Conservation (phyloP, 2,888 invertebrate genomes). For the Drosophila borealis region DNA sequence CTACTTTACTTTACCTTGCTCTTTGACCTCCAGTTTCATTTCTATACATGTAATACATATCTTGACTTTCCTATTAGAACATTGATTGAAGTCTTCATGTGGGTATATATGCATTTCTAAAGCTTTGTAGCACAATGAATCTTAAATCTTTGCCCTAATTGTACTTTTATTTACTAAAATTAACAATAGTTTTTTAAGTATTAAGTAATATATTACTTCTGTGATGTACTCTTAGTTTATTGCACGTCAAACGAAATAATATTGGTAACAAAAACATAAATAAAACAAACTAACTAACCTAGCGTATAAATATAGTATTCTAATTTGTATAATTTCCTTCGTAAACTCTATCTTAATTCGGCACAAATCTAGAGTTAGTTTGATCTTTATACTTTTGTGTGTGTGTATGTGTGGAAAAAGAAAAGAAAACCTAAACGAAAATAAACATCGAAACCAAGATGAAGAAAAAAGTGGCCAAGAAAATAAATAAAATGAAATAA, state of each 20-base stretch:
- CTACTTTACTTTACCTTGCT: not conserved
- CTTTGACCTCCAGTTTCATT: not conserved
- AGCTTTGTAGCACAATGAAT: not conserved
- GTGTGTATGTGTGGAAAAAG: conserved; percentile 42
- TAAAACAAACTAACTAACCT: not conserved
- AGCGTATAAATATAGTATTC: conserved; percentile 2
- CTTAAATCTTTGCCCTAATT: too few species aligned
- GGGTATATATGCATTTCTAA: not conserved
- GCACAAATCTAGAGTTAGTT: conserved; percentile 34
- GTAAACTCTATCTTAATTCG: conserved; percentile 17
- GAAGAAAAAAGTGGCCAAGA: conserved; percentile 16
- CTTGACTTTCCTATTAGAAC: not conserved
- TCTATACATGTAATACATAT: not conserved
- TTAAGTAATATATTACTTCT: not conserved
- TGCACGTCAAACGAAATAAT: conserved; percentile 3
- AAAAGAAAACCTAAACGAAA: conserved; percentile 3
- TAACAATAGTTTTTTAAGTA: not conserved
- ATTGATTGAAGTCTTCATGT: not conserved
- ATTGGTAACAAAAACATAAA: not conserved
- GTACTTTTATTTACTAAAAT: conserved; percentile 6
- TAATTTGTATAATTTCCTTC: conserved; percentile 17
- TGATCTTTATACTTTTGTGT: conserved; percentile 25
- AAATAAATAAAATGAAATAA: conserved; percentile 25
- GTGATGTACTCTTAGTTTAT: not conserved
- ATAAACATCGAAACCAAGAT: conserved; percentile 7